Conservation (phyloP, 1,140 invertebrate genomes). For the Phortica variegata region DNA sequence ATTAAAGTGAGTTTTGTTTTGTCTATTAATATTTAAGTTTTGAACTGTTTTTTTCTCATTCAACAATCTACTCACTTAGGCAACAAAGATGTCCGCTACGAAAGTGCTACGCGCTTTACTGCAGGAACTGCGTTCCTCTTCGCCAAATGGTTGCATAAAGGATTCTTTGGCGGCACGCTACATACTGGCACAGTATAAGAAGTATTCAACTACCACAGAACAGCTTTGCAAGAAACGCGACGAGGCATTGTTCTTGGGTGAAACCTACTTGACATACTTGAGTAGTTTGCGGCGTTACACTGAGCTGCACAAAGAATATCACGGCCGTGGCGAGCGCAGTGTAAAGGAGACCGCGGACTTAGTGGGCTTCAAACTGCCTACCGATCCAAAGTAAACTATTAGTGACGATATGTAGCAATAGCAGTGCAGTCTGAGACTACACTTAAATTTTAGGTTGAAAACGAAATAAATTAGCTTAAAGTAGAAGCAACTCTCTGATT, state of each 20-base stretch:
- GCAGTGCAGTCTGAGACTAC: background rate
- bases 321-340: constrained; percentile 73
- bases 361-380: constrained; percentile 82
- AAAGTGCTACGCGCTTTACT: constrained; percentile 44
- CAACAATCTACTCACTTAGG: too few species aligned
- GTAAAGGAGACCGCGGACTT: constrained; percentile 76
- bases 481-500: too few species aligned
- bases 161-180: constrained; percentile 60
- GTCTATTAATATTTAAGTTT: too few species aligned
- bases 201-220: constrained; percentile 74
- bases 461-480: constrained; percentile 7
- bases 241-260: constrained; percentile 70
- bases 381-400: constrained; percentile 70
- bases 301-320: constrained; percentile 71
- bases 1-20: too few species aligned
- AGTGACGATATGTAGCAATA: too few species aligned
- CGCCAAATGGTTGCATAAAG: constrained; percentile 40
- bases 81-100: constrained; percentile 43
- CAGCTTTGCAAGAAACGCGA: constrained; percentile 77
- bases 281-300: constrained; percentile 66
- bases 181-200: constrained; percentile 70
- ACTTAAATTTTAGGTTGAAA: constrained; percentile 15
- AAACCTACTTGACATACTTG: constrained; percentile 76
- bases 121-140: constrained; percentile 38
- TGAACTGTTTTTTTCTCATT: too few species aligned